Evolutionary conservation across 1,140 invertebrate species (phyloP).

Genomic region (Meloidogyne exigua): DNA sequence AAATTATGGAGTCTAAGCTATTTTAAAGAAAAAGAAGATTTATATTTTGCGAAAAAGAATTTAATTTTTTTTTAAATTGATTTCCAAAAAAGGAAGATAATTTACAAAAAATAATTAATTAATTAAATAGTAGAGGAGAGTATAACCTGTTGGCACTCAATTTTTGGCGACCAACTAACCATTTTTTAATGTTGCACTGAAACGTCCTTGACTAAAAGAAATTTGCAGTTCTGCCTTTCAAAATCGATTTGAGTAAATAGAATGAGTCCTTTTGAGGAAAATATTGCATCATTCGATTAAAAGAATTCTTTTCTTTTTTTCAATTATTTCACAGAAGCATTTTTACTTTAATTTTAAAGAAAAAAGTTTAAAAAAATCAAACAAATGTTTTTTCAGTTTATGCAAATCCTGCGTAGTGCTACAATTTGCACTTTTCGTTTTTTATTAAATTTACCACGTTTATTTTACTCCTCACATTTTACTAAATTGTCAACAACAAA

Average conservation of each 20-base stretch:
- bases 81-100: too few relatives aligned
- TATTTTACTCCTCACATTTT: neutral
- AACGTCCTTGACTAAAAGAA: neutral
- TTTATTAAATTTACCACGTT: constrained; percentile 1
- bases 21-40: too few relatives aligned
- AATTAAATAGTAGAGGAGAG: too few relatives aligned
- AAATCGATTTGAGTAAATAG: neutral
- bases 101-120: too few relatives aligned
- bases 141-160: too few relatives aligned
- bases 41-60: too few relatives aligned
- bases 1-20: too few relatives aligned
- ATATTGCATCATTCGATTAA: neutral
- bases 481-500: too few relatives aligned
- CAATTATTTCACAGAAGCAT: neutral
- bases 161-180: neutral
- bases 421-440: neutral
- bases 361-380: neutral
- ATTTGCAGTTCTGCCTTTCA: neutral
- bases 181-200: neutral
- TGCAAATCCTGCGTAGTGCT: neutral
- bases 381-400: neutral
- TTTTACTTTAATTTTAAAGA: neutral
- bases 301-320: neutral
- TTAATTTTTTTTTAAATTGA: too few relatives aligned
- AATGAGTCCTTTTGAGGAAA: neutral